These are phyloP conservation scores for Vandiemenella viatica DNA, from an alignment of 2,888 invertebrate species.

Conservation along the genomic window DNA sequence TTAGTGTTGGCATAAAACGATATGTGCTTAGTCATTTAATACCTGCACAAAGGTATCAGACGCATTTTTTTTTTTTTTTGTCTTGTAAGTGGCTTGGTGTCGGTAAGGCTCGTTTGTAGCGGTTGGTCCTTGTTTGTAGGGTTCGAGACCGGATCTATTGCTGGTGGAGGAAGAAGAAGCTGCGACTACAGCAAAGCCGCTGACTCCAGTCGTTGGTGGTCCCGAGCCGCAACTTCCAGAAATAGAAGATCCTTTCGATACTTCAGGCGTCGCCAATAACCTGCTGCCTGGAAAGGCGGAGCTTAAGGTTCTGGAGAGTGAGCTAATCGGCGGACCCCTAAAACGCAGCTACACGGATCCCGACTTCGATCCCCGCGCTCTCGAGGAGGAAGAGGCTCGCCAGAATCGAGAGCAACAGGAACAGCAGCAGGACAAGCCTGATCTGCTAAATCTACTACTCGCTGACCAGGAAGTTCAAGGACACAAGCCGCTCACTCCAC, in stretches of 20 bases:
- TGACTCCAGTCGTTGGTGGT: slow-evolving; percentile 24
- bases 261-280: slow-evolving; percentile 54
- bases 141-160: slow-evolving; percentile 6
- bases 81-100: no score
- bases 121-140: not conserved
- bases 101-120: not conserved
- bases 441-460: slow-evolving; percentile 20
- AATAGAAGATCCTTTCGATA: slow-evolving; percentile 64
- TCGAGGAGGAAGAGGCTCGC: not conserved
- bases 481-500: slow-evolving; percentile 29
- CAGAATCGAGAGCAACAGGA: not conserved
- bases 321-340: slow-evolving; percentile 19
- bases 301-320: slow-evolving; percentile 38
- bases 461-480: slow-evolving; percentile 24
- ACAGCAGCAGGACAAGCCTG: slow-evolving; percentile 14
- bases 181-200: slow-evolving; percentile 25
- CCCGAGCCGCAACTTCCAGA: slow-evolving; percentile 20
- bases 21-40: no score
- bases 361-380: slow-evolving; percentile 19
- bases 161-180: slow-evolving; percentile 9
- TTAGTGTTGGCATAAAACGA: no score
- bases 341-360: slow-evolving; percentile 23
- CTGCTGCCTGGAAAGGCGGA: slow-evolving; percentile 65
- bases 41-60: no score
- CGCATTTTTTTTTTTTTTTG: no score